Base-by-base conservation (phyloP, 1,140 invertebrate genomes). In the Musca domestica region DNA sequence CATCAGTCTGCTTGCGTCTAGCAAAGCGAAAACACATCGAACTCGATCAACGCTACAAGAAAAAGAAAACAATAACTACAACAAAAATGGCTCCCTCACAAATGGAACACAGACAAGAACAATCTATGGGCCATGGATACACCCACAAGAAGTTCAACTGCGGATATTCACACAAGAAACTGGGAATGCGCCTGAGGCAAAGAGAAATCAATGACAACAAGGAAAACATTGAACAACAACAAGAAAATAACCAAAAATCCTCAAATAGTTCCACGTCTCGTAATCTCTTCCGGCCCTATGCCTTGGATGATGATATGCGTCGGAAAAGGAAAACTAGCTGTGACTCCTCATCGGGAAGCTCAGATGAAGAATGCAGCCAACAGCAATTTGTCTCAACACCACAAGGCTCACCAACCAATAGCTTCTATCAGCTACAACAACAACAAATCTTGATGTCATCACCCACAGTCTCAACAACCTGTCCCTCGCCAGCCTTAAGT, bases 61-160 rank as follows among this genome's bases (percentile, higher is more conserved):
- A 10, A 20, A 14, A 51, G 17, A 65, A 3, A 49, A 15, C 25
- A 1, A 47, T 7, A 7, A 15, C 6, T 46, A 64, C 15, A 22
- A 10, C 14, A 41, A 61, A 61, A 34, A 61, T 61, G 56, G 56
- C 56, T 34, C 25, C 56, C 19, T 61, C 56, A 34, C 27, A 61
- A 19, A 61, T 27, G 54, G 23, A 61, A 34, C 7, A 9, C 20
- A 2, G 5, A 9, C n/a, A 61, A 61, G 22, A 65, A 48, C 64
- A 51, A 48, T 9, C 64, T 25, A 25, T 65, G 56, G 56, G 56
- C 56, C 56, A 48, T 41, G 64, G 64, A 65, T 61, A 61, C 34
- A 61, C 56, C n/a, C 56, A 61, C 12, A 61, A 61, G 27, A 61
- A 34, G 34, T 41, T 61, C 30, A 61, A 61, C 17, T 61, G 27